Evolutionary conservation across 2,888 invertebrate genomes (phyloP), one percentile per base, ranked within the genome.

Genomic region (Nomada ferruginata): DNA sequence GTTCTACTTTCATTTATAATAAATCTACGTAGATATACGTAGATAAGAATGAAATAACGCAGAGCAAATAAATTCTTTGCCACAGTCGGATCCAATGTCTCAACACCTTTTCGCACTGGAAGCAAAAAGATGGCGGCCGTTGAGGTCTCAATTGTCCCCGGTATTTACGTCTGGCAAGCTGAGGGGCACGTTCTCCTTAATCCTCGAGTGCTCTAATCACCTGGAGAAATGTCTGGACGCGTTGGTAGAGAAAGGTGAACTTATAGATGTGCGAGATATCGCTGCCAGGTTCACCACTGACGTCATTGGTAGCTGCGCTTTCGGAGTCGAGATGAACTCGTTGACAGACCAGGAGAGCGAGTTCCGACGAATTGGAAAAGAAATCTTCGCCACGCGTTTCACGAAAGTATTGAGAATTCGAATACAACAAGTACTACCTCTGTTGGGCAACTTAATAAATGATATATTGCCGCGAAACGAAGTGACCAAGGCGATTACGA

Each of bases 151-250:
- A 84, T 79, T 95, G n/a, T 94, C 95, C 0, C 93, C 95, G 0
- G 94, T 94, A 0, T 94, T 95, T 47, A 95, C 95, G 0, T 90
- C 92, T 10, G 94, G 94, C 55, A 94, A 95, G 76, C 94, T 94
- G 47, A 95, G 95, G 84, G 91, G 94, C 0, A 94, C 95, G 80
- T 95, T 94, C 76, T 93, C 94, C 0, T 91, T 95, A 3, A 94
- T 95, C 2, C 90, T 92, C 23, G 92, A 94, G 13, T 94, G 94
- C 11, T 93, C 94, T n/a, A 85, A 92, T 9, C 91, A 92, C 26
- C 87, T 95, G 79, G 91, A 92, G 0, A 88, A 91, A 0, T 94
- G 94, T 82, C 79, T 95, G 2, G 90, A 92, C 0, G 87, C 91
- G 20, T 18, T 87, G 20, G 86, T 91, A 0, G 88, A 85, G 55